Percentiles rank a stretch among this genome's conserved stretches.
Evolutionary conservation across 2,113 vertebrate genomes (phyloP).

Genomic region (Platanista minor): DNA sequence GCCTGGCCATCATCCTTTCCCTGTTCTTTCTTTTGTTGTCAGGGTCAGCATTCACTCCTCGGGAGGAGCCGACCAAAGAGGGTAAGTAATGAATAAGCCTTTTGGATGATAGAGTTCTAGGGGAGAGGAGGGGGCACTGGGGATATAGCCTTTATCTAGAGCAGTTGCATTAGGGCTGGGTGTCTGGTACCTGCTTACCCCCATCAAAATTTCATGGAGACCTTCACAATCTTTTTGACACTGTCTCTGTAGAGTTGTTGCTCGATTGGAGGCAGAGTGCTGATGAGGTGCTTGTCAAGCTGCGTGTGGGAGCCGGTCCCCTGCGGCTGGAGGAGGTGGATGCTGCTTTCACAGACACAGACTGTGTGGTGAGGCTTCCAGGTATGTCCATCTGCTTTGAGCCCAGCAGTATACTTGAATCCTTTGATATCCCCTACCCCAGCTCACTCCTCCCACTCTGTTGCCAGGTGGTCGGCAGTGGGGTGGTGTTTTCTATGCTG

Average conservation of each 20-base stretch:
- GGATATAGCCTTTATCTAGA: fast-evolving
- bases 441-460: background rate
- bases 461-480: slow-evolving; percentile 92
- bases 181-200: background rate
- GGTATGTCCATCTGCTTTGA: slow-evolving; percentile 76
- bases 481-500: slow-evolving; percentile 92
- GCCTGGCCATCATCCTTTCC: background rate
- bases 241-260: slow-evolving; percentile 85
- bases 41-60: slow-evolving; percentile 34
- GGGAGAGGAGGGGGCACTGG: background rate
- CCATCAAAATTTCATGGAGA: background rate
- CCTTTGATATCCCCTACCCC: background rate
- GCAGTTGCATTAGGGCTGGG: background rate
- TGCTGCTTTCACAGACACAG: slow-evolving; percentile 89
- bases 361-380: slow-evolving; percentile 90
- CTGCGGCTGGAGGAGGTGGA: slow-evolving; percentile 87
- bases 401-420: background rate
- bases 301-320: slow-evolving; percentile 86
- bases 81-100: slow-evolving; percentile 47
- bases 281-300: slow-evolving; percentile 91
- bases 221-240: background rate
- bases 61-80: slow-evolving; percentile 66
- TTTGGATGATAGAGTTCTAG: background rate
- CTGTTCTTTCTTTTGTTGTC: slow-evolving; percentile 19
- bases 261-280: slow-evolving; percentile 96